A percentile compares a stretch with the other conserved stretches of the same genome.
These are phyloP conservation scores for Halesus radiatus DNA, from an alignment of 1,140 invertebrate species.

Conservation along the genomic window DNA sequence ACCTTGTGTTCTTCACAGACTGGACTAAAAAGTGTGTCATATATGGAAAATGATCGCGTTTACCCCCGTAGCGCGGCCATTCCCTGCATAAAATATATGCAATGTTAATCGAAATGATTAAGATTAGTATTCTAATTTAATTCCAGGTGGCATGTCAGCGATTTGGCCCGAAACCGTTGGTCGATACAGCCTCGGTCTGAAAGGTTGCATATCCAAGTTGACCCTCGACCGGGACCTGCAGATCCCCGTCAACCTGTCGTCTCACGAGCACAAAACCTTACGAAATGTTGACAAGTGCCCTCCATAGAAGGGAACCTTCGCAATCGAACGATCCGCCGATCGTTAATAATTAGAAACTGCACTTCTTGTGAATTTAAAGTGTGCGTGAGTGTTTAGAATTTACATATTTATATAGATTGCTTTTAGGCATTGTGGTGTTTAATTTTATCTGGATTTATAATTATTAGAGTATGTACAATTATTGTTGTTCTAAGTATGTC, in stretches of 20 bases:
- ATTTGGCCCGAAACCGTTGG: constrained; percentile 68
- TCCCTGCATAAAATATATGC: too few species aligned
- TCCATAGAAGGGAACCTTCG: constrained; percentile 54
- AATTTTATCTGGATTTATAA: background rate
- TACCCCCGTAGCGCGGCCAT: too few species aligned
- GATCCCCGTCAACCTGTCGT: constrained; percentile 66
- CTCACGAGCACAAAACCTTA: constrained; percentile 67
- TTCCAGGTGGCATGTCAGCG: constrained; percentile 66
- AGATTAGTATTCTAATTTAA: too few species aligned
- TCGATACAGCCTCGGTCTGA: constrained; percentile 65
- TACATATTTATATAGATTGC: constrained; percentile 23
- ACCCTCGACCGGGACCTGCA: constrained; percentile 68
- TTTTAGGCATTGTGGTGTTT: constrained; percentile 24
- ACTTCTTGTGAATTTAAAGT: constrained; percentile 33
- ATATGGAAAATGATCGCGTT: too few species aligned
- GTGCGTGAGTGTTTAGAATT: constrained; percentile 29
- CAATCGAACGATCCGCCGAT: background rate
- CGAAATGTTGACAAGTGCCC: constrained; percentile 68
- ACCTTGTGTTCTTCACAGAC: too few species aligned
- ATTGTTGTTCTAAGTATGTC: too few species aligned
- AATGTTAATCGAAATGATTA: too few species aligned
- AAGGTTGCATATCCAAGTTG: constrained; percentile 68
- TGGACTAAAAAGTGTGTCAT: too few species aligned
- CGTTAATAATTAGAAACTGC: constrained; percentile 20
- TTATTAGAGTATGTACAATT: too few species aligned